Conservation (phyloP, 2,797 vertebrate genomes). For the Melopsittacus undulatus region DNA sequence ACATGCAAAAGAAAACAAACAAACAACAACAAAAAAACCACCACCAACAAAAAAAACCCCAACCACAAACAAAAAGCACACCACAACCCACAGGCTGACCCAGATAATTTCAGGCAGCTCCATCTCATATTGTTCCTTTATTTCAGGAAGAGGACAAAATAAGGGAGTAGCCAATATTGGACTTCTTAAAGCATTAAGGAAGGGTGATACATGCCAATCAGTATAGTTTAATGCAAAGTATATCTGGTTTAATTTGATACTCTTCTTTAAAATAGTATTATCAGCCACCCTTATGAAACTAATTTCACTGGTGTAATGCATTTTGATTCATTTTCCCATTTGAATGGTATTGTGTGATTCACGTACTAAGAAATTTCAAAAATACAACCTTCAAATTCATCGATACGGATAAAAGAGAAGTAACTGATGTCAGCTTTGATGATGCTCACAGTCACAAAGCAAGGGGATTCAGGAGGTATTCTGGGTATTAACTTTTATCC, state of each 20-base stretch:
- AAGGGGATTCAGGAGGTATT: not conserved
- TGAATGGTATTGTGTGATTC: not conserved
- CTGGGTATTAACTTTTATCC: not conserved
- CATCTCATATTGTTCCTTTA: not conserved
- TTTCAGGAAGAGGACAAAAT: not conserved
- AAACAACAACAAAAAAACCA: too few relatives aligned
- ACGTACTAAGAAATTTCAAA: not conserved
- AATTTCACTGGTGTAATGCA: not conserved
- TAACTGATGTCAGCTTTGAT: not conserved
- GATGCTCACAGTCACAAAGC: not conserved
- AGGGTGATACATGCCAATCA: not conserved
- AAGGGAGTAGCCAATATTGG: not conserved
- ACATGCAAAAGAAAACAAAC: not conserved
- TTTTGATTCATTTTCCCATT: not conserved
- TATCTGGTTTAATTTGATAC: not conserved
- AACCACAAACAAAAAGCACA: not conserved
- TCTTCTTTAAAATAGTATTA: not conserved
- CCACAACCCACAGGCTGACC: not conserved
- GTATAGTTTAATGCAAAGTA: not conserved
- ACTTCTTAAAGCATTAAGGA: not conserved
- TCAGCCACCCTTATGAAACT: not conserved
- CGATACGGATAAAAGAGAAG: not conserved
- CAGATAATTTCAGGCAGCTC: not conserved
- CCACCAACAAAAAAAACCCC: not conserved
- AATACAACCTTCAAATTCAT: not conserved